A percentile compares a stretch with the other conserved stretches of the same genome.
Evolutionary conservation across 2,797 vertebrate genomes (phyloP).

Genomic region (Malacoraja senta): DNA sequence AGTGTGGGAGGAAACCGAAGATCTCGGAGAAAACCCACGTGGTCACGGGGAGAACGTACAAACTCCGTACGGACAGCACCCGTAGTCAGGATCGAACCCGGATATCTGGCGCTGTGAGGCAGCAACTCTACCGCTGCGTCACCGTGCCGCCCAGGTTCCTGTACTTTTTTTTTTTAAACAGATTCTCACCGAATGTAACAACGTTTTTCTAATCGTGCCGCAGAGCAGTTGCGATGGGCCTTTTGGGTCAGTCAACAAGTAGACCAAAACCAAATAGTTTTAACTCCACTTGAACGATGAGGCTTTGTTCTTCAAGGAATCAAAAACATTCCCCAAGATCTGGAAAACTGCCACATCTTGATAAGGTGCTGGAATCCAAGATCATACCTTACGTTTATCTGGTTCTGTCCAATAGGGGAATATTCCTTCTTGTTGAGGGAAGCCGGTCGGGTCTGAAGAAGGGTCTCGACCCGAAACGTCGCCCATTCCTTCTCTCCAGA

Average conservation of each 20-base stretch:
- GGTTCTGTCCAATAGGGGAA: neutral
- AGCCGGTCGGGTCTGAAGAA: too few species aligned
- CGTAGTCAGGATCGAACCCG: too few species aligned
- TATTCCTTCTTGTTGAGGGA: too few species aligned
- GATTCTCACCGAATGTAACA: neutral
- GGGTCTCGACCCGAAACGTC: too few species aligned
- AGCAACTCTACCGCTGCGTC: too few species aligned
- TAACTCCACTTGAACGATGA: neutral
- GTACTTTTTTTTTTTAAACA: neutral
- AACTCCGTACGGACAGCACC: too few species aligned
- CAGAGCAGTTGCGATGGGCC: neutral
- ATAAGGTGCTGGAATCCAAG: neutral
- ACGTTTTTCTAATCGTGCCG: neutral
- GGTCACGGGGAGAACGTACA: too few species aligned
- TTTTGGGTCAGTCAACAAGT: neutral
- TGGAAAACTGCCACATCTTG: neutral
- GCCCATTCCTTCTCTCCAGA: too few species aligned
- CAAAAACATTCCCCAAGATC: neutral
- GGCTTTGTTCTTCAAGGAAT: neutral
- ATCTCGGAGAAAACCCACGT: too few species aligned
- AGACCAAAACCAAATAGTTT: neutral
- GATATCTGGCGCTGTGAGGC: too few species aligned
- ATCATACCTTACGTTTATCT: neutral
- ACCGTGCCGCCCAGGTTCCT: too few species aligned
- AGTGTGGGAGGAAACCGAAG: too few species aligned